Conservation (phyloP, 2,113 vertebrate genomes). For the Vicugna pacos region DNA sequence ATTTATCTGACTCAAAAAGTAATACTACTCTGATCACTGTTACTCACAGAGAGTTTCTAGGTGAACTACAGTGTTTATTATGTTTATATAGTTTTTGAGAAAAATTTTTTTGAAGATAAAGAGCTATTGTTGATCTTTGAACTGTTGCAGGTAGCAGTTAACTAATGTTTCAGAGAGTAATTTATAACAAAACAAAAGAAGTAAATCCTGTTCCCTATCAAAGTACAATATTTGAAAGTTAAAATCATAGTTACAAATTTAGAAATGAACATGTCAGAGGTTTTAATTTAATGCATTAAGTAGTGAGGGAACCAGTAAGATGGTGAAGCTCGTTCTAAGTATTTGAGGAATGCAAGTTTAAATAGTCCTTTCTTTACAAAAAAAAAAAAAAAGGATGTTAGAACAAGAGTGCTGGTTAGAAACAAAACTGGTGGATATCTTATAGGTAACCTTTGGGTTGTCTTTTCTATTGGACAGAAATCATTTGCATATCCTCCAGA, state of each 20-base stretch:
- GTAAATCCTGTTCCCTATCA: neutral
- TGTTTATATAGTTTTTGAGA: neutral
- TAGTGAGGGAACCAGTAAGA: slow-evolving; percentile 33
- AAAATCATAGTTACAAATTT: slow-evolving; percentile 18
- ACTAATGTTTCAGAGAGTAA: neutral
- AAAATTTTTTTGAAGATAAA: neutral
- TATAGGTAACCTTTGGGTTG: slow-evolving; percentile 29
- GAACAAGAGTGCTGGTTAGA: neutral
- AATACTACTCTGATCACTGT: neutral
- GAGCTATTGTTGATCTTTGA: neutral
- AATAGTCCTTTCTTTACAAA: neutral
- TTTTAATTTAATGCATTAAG: slow-evolving; percentile 25
- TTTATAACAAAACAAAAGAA: slow-evolving; percentile 26
- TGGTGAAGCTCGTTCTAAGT: neutral
- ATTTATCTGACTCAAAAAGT: slow-evolving; percentile 30
- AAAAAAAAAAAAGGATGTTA: neutral
- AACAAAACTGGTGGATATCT: neutral
- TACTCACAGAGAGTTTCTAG: neutral
- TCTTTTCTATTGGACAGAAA: slow-evolving; percentile 51
- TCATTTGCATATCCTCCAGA: neutral
- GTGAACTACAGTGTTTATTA: neutral
- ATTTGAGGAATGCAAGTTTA: slow-evolving; percentile 44
- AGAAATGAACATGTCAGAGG: neutral
- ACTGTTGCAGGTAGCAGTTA: neutral
- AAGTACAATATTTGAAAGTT: slow-evolving; percentile 6